Percentiles rank a stretch among this genome's conserved stretches.
Conservation (phyloP, 2,113 vertebrate species). For the Chaetodon trifascialis region DNA sequence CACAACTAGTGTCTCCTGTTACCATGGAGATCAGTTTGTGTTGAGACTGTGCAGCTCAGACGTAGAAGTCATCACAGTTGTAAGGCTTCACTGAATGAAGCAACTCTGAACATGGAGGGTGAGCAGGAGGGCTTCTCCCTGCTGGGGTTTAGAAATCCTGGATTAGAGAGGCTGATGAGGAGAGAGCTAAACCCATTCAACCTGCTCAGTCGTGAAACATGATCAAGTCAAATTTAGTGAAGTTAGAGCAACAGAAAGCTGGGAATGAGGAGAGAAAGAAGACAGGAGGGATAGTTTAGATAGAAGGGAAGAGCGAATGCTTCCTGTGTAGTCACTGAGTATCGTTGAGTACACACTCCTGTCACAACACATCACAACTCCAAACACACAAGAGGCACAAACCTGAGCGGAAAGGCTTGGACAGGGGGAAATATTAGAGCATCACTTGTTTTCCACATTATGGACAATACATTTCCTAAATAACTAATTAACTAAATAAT, state of each 20-base stretch:
- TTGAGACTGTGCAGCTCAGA: not conserved
- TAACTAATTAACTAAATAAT: not conserved
- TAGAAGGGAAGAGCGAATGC: not conserved
- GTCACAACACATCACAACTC: conserved; percentile 1
- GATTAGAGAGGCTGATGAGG: conserved; percentile 60
- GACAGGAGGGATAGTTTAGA: not conserved
- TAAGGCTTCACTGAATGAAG: conserved; percentile 23
- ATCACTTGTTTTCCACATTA: not conserved
- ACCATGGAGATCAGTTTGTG: conserved; percentile 14
- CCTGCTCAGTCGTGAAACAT: conserved; percentile 29
- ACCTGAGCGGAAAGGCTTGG: conserved; percentile 1
- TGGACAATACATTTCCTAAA: not conserved
- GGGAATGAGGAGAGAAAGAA: not conserved
- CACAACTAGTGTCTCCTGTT: not conserved
- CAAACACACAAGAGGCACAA: not conserved
- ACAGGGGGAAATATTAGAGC: not conserved
- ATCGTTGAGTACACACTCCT: not conserved
- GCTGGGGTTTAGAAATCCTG: conserved; percentile 47
- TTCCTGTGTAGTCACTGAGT: not conserved
- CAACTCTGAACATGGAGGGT: not conserved
- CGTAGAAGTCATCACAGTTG: not conserved
- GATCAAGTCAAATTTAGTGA: conserved; percentile 30
- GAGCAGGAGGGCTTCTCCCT: conserved; percentile 13
- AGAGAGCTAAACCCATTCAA: conserved; percentile 38
- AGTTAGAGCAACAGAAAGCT: not conserved